Conservation (phyloP, 1,140 invertebrate species). For the Drosophila pseudoobscura region DNA sequence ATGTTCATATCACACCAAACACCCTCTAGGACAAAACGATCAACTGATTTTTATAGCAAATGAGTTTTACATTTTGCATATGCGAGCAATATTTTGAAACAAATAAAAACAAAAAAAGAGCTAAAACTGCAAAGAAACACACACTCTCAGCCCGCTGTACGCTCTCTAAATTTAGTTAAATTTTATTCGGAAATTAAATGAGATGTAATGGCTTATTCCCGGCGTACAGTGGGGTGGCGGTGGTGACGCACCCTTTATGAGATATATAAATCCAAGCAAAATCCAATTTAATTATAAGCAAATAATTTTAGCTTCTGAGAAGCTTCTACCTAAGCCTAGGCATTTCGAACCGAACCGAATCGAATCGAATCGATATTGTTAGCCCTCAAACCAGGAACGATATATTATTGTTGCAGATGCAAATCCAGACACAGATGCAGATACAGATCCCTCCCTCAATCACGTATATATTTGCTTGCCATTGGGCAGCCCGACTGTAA, state of each 20-base stretch:
- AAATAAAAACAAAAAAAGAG: not conserved
- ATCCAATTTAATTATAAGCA: constrained; percentile 47
- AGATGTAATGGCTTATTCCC: not conserved
- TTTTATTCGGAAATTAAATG: not conserved
- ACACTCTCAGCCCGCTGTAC: constrained; percentile 1
- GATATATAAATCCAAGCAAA: constrained; percentile 18
- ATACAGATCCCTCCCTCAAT: constrained; percentile 17
- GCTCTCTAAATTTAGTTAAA: constrained; percentile 3
- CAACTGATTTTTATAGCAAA: constrained; percentile 48
- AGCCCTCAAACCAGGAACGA: constrained; percentile 13
- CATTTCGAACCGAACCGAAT: constrained; percentile 4
- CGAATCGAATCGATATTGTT: constrained; percentile 13
- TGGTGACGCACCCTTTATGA: no score
- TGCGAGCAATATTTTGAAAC: constrained; percentile 41
- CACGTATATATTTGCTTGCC: constrained; percentile 53
- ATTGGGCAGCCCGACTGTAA: constrained; percentile 57
- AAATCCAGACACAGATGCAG: constrained; percentile 9
- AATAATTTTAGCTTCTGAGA: constrained; percentile 63
- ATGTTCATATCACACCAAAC: constrained; percentile 49
- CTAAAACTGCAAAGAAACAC: constrained; percentile 14
- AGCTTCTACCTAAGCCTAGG: constrained; percentile 59
- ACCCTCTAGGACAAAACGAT: constrained; percentile 36
- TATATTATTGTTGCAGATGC: constrained; percentile 31
- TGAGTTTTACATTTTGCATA: constrained; percentile 55
- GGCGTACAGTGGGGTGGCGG: constrained; percentile 17